phyloP scores from a whole-genome alignment of 2,113 vertebrate species.

The Nerophis lumbriciformis region DNA sequence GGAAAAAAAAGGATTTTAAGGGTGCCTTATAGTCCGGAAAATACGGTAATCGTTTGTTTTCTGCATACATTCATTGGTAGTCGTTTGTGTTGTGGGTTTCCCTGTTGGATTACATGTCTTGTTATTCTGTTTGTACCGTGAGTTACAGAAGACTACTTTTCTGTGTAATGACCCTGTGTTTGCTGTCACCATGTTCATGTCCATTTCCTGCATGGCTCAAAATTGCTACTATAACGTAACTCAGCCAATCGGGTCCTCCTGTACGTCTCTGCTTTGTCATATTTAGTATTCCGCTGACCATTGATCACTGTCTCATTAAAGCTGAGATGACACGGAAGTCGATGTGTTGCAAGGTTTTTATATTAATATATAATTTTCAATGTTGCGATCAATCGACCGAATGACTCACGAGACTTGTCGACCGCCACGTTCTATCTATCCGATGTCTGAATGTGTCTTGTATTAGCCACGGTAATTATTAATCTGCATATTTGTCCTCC shows the following conservation, averaged over 20 bases:
- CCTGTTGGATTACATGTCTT: too few relatives aligned
- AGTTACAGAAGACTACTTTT: too few relatives aligned
- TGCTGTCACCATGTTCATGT: too few relatives aligned
- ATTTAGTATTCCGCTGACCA: neutral
- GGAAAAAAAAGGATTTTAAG: too few relatives aligned
- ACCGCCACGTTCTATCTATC: conserved; percentile 4
- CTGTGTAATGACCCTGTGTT: too few relatives aligned
- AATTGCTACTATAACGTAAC: too few relatives aligned
- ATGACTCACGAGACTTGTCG: conserved; percentile 30
- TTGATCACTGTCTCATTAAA: conserved; percentile 13
- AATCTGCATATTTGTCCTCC: conserved; percentile 12
- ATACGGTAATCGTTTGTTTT: too few relatives aligned
- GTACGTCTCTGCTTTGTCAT: conserved; percentile 7
- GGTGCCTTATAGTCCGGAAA: too few relatives aligned
- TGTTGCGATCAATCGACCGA: neutral
- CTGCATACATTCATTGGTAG: too few relatives aligned
- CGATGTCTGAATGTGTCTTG: neutral
- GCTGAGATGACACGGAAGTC: conserved; percentile 13
- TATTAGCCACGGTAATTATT: neutral
- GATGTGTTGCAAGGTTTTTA: conserved; percentile 21
- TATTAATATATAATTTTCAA: conserved; percentile 20
- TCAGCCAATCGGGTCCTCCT: neutral
- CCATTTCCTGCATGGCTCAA: too few relatives aligned
- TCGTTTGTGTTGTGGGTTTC: too few relatives aligned
- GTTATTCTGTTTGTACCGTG: too few relatives aligned